These are phyloP conservation scores for Psittacula cyanocephala DNA, from an alignment of 2,113 vertebrate species.

Conservation along the genomic window DNA sequence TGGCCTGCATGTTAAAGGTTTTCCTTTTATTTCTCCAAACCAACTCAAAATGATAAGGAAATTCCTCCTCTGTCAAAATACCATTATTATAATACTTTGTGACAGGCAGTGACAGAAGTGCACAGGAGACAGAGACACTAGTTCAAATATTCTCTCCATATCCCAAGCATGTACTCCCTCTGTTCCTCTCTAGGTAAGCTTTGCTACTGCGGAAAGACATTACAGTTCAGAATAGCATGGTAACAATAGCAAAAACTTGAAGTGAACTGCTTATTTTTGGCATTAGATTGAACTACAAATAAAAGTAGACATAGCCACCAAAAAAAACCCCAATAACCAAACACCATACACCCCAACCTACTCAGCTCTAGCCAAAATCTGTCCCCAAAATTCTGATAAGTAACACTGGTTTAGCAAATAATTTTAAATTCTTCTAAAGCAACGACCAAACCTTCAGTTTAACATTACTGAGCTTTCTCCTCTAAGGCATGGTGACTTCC, in stretches of 20 bases:
- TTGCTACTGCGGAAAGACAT: neutral
- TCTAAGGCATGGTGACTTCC: neutral
- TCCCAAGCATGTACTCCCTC: neutral
- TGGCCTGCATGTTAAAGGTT: neutral
- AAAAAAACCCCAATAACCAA: neutral
- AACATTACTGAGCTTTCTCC: neutral
- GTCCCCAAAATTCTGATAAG: rapidly evolving
- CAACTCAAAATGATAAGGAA: neutral
- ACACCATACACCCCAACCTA: neutral
- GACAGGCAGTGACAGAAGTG: neutral
- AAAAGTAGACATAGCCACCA: neutral
- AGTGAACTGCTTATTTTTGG: neutral
- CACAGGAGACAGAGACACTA: neutral
- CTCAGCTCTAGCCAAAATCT: neutral
- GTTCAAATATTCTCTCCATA: neutral
- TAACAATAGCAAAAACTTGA: neutral
- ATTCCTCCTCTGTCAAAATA: neutral
- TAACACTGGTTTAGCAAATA: neutral
- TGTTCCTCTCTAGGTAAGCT: neutral
- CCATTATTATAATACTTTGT: neutral
- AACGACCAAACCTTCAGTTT: neutral
- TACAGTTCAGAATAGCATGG: neutral
- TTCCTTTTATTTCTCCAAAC: neutral
- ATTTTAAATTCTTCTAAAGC: neutral
- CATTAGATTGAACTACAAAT: neutral